A percentile compares a stretch with the other conserved stretches of the same genome.
phyloP scores from a whole-genome alignment of 2,113 vertebrate genomes.

The Trichechus manatus region DNA sequence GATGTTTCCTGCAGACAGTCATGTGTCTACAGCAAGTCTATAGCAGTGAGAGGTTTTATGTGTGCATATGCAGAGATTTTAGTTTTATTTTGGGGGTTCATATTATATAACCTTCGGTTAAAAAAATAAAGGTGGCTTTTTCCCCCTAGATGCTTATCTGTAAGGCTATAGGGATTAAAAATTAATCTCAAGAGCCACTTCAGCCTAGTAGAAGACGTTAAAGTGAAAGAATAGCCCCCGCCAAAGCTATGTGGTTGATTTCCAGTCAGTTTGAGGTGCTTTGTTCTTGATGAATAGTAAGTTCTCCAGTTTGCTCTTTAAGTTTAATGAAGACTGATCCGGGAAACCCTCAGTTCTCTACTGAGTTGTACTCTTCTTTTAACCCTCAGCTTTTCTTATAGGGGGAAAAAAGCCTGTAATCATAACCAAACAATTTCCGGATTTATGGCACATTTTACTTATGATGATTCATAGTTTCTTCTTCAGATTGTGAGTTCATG shows the following conservation, averaged over 20 bases:
- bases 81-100: not conserved
- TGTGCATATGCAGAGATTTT: not conserved
- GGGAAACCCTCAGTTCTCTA: not conserved
- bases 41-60: not conserved
- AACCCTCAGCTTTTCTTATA: not conserved
- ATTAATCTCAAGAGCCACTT: not conserved
- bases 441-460: not conserved
- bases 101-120: not conserved
- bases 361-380: not conserved
- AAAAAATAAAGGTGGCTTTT: not conserved
- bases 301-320: accelerated
- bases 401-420: not conserved
- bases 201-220: not conserved
- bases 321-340: not conserved
- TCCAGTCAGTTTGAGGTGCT: not conserved
- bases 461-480: conserved; percentile 4
- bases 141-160: not conserved
- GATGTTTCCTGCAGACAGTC: not conserved
- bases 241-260: not conserved
- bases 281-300: not conserved
- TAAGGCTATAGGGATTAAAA: not conserved
- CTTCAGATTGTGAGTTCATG: conserved; percentile 35
- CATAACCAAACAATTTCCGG: not conserved
- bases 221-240: not conserved
- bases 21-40: not conserved